Evolutionary conservation across 2,888 invertebrate species (phyloP).

Genomic region (Caenorhabditis doughertyi): DNA sequence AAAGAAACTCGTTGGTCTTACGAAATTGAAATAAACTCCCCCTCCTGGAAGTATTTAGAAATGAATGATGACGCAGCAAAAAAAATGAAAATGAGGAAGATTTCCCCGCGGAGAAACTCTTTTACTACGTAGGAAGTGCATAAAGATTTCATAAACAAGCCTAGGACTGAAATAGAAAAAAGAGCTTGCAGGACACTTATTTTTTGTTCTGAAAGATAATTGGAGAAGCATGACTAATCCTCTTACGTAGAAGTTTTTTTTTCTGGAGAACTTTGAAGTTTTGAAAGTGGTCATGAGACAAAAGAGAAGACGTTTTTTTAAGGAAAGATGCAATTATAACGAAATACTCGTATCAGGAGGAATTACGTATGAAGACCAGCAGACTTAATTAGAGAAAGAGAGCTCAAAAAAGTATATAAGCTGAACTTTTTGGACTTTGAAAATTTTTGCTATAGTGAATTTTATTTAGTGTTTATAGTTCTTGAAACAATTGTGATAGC

Average conservation of each 20-base stretch:
- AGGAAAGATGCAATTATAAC: too few relatives aligned
- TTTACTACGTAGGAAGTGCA: not conserved
- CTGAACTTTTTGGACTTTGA: too few relatives aligned
- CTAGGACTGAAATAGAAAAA: not conserved
- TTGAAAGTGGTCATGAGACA: not conserved
- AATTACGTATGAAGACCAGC: too few relatives aligned
- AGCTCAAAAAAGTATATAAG: too few relatives aligned
- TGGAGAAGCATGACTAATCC: not conserved
- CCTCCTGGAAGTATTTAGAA: not conserved
- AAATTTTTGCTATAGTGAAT: too few relatives aligned
- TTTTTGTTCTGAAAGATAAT: not conserved
- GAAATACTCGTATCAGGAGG: too few relatives aligned
- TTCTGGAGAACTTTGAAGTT: not conserved
- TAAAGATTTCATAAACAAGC: not conserved
- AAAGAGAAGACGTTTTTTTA: not conserved
- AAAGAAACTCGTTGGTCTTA: constrained; percentile 7
- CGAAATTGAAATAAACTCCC: constrained; percentile 22
- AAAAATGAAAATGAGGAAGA: constrained; percentile 1
- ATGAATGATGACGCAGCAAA: constrained; percentile 29
- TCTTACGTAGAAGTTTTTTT: not conserved
- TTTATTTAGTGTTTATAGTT: too few relatives aligned
- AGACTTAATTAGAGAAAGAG: too few relatives aligned
- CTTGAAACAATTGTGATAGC: too few relatives aligned
- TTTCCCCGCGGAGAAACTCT: not conserved
- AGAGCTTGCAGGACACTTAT: not conserved